phyloP scores from a whole-genome alignment of 2,113 vertebrate genomes.

The Thunnus thynnus region DNA sequence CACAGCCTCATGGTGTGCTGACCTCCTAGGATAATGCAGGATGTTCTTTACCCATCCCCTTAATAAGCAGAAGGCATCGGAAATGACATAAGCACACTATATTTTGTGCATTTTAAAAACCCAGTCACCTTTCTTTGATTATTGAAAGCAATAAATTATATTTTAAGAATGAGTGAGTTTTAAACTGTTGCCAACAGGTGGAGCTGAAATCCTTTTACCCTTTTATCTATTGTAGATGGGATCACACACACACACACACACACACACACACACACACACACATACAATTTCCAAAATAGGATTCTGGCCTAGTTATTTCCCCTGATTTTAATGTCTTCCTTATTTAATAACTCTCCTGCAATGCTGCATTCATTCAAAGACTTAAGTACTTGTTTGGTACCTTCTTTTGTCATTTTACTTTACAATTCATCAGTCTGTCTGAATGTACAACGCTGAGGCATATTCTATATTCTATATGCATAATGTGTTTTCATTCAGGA shows the following conservation, averaged over 20 bases:
- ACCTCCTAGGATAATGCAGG: slow-evolving; percentile 56
- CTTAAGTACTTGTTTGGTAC: slow-evolving; percentile 6
- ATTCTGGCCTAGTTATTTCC: slow-evolving; percentile 31
- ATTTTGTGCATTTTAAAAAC: slow-evolving; percentile 9
- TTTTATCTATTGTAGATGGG: slow-evolving; percentile 2
- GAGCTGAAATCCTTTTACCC: slow-evolving; percentile 32
- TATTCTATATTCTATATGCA: slow-evolving; percentile 27
- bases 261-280: background rate
- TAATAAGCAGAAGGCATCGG: slow-evolving; percentile 9
- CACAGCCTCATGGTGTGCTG: slow-evolving; percentile 35
- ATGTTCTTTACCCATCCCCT: slow-evolving; percentile 42
- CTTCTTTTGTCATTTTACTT: background rate
- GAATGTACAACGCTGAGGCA: background rate
- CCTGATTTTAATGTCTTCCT: background rate
- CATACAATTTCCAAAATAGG: slow-evolving; percentile 34
- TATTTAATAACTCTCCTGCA: background rate
- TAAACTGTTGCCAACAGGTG: slow-evolving; percentile 55
- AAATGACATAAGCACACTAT: background rate
- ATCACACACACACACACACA: background rate
- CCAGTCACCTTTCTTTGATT: background rate
- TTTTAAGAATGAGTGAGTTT: slow-evolving; percentile 5
- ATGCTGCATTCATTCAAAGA: slow-evolving; percentile 19
- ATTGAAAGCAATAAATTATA: background rate
- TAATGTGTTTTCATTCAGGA: slow-evolving; percentile 40
- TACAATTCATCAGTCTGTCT: background rate